Evolutionary conservation across 2,797 vertebrate species (phyloP), one percentile per base, ranked within the genome.

Genomic region (Rhinella marina): DNA sequence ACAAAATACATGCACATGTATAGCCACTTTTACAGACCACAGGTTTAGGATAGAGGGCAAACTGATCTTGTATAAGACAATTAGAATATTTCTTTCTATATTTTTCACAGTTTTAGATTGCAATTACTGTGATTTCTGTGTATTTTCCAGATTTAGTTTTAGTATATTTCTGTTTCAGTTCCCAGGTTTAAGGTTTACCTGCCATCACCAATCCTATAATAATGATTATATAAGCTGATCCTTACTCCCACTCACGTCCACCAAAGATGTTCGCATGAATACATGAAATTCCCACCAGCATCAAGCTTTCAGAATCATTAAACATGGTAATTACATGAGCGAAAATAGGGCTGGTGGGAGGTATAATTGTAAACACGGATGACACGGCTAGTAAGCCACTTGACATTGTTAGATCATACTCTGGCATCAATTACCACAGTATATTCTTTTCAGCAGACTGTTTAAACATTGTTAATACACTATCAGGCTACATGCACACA

Each of bases 261-360:
- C 41, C 41, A 82, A 66, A 32, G 66, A 86, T 68, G 17, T 78
- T 81, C 27, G 59, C 52, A 57, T 41, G 32, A 78, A n/a, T 66
- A 82, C 75, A 78, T 48, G 23, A 56, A 77, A 59, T 41, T 79
- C 54, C 21, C 27, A 52, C 79, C 78, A 81, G 12, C 77, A 57
- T 70, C 16, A 61, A 59, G 57, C 59, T 29, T 81, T 73, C 54
- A 82, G 32, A 82, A 76, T 82, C 61, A 87, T 84, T 80, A 70
- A 80, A 73, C 82, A 84, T 84, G 75, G 54, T 68, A 84, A 88
- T 84, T 88, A 84, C 82, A 87, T 19, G 16, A 81, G 66, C 76
- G 68, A 32, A 72, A 59, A 80, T 13, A 19, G 54, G 72, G 50
- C 86, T 84, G 61, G 82, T 81, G 82, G 82, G 87, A 81, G 82